Evolutionary conservation across 2,797 vertebrate species (phyloP).

Genomic region (Gymnodraco acuticeps): DNA sequence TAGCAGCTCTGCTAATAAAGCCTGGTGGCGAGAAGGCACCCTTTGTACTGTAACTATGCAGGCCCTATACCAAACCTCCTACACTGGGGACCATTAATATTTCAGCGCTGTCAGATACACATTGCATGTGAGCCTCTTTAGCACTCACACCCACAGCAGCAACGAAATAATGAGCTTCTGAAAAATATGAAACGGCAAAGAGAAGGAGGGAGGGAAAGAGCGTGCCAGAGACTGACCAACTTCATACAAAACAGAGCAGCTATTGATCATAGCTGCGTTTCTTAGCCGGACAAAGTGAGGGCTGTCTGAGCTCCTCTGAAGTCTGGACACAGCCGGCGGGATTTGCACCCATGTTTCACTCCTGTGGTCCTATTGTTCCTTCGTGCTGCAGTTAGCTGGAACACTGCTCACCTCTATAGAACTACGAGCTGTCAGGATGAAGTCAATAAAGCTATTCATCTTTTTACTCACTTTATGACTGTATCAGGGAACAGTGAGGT

Average conservation of each 20-base stretch:
- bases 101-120: slow-evolving; percentile 83
- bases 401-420: slow-evolving; percentile 69
- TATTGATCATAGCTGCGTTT: slow-evolving; percentile 81
- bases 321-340: slow-evolving; percentile 75
- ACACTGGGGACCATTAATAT: slow-evolving; percentile 86
- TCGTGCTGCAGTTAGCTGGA: slow-evolving; percentile 58
- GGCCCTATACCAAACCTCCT: slow-evolving; percentile 82
- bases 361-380: slow-evolving; percentile 75
- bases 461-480: slow-evolving; percentile 67
- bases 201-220: slow-evolving; percentile 50
- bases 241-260: slow-evolving; percentile 80
- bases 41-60: slow-evolving; percentile 84
- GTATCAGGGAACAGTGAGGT: slow-evolving; percentile 52
- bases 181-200: slow-evolving; percentile 80
- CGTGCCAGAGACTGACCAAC: slow-evolving; percentile 69
- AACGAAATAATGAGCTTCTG: slow-evolving; percentile 86
- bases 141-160: slow-evolving; percentile 79
- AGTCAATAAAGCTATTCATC: slow-evolving; percentile 71
- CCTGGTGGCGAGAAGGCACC: slow-evolving; percentile 81
- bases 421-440: slow-evolving; percentile 63
- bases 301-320: slow-evolving; percentile 79
- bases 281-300: slow-evolving; percentile 79
- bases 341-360: slow-evolving; percentile 80
- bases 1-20: slow-evolving; percentile 83
- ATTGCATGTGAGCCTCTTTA: slow-evolving; percentile 82